Evolutionary conservation across 1,140 invertebrate species (phyloP), one percentile per base, ranked within the genome.

Genomic region (Drosophila oshimai): DNA sequence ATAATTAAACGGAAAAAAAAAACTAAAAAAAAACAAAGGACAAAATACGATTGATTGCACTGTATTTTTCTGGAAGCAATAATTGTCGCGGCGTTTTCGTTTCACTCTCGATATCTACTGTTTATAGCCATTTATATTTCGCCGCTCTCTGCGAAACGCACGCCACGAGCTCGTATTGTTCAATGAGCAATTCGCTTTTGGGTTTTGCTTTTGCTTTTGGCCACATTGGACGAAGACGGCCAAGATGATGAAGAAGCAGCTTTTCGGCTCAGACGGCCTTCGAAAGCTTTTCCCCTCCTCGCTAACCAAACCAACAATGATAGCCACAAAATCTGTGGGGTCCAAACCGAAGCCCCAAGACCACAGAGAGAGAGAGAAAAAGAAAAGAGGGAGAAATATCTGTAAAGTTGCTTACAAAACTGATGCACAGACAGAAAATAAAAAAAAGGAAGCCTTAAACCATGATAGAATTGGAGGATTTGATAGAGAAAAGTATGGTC

Each of bases 141-240:
- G 28, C 50, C 61, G 76, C 55, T 74, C 46, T 36, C 51, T 76
- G 54, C 81, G 75, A 76, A 81, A 87, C 81, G 81, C 76, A 81
- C 81, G 81, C 76, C 67, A 87, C 81, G 81, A 71, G 62, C 77
- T 87, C 76, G 72, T 60, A 69, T 86, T 87, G 57, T 86, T 86
- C 81, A 86, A 86, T 86, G 81, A 87, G 50, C 81, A 76, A 69
- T 74, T 76, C 74, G 67, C 54, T 61, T 60, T 71, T 67, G 13
- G 29, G 22, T 12, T 62, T 51, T 6, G 33, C 33, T 22, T 45
- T 53, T 12, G 34, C 28, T 39, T 62, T 65, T 49, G 57, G 58
- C 42, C 58, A 54, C 67, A 55, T 69, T 69, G 26, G 31, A 18
- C 61, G 58, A 31, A 58, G 57, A 39, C 26, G 57, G 57, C 33